Conservation (phyloP, 2,797 vertebrate genomes). For the Ibycter americanus region DNA sequence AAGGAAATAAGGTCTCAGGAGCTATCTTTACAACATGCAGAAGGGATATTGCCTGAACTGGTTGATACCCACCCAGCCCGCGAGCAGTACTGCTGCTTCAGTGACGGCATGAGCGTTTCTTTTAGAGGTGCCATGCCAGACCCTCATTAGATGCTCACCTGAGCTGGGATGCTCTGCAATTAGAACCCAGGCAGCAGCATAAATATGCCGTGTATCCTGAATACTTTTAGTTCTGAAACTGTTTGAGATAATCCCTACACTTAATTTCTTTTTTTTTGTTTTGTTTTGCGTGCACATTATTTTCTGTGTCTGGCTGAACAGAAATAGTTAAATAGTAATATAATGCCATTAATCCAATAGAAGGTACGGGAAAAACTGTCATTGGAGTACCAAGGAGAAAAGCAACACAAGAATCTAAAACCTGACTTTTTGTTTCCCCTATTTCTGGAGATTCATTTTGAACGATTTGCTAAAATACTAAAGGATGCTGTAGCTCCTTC, state of each 20-base stretch:
- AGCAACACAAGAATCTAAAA: background rate
- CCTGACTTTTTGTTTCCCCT: background rate
- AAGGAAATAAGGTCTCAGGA: slow-evolving; percentile 44
- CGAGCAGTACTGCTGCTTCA: background rate
- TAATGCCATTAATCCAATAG: background rate
- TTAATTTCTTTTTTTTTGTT: background rate
- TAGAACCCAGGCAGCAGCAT: background rate
- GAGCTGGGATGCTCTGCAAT: background rate
- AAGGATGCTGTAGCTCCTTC: background rate
- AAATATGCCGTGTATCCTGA: background rate
- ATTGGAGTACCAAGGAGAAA: background rate
- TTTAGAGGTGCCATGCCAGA: background rate
- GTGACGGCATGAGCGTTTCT: background rate
- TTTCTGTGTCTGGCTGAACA: background rate
- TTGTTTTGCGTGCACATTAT: background rate
- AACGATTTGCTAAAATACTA: background rate
- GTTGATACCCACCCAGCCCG: background rate
- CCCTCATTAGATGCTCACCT: background rate
- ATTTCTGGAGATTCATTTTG: background rate
- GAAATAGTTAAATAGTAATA: background rate
- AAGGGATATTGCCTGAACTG: slow-evolving; percentile 10
- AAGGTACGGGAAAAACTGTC: background rate
- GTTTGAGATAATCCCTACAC: background rate
- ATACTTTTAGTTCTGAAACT: background rate
- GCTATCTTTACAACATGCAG: background rate